Evolutionary conservation across 2,797 vertebrate species (phyloP).

Genomic region (Carcharodon carcharias): DNA sequence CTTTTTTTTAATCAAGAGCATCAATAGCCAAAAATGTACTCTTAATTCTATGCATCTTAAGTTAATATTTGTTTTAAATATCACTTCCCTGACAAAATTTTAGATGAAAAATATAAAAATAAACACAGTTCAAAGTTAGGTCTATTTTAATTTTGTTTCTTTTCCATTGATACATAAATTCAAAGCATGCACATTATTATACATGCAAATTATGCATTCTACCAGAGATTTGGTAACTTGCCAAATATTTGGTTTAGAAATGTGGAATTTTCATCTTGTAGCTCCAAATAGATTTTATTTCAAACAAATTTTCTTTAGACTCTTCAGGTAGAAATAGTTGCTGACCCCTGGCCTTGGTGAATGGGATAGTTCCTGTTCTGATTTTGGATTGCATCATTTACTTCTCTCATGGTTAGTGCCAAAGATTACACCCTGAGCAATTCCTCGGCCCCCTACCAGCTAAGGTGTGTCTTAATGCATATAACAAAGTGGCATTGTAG

Average conservation of each 20-base stretch:
- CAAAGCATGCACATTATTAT: background rate
- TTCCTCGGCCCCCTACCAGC: background rate
- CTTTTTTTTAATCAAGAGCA: background rate
- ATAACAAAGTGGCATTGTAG: background rate
- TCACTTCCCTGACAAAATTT: background rate
- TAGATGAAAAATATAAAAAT: background rate
- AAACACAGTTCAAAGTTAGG: background rate
- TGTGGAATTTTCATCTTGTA: background rate
- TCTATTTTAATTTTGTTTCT: background rate
- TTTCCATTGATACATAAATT: background rate
- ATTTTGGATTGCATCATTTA: background rate
- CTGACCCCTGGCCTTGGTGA: background rate
- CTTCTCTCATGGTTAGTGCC: background rate
- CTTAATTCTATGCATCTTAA: background rate
- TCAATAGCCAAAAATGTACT: background rate
- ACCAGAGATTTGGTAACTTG: background rate
- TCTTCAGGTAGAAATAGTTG: background rate
- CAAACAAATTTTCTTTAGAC: background rate
- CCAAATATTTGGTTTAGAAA: background rate
- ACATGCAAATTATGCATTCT: background rate
- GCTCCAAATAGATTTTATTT: background rate
- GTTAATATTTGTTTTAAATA: background rate
- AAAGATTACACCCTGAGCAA: background rate
- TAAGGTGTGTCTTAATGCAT: background rate
- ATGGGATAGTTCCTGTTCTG: background rate